Percentiles rank a stretch among this genome's conserved stretches.
Conservation (phyloP, 1,140 invertebrate genomes). For the Gonatopus flavifemur region DNA sequence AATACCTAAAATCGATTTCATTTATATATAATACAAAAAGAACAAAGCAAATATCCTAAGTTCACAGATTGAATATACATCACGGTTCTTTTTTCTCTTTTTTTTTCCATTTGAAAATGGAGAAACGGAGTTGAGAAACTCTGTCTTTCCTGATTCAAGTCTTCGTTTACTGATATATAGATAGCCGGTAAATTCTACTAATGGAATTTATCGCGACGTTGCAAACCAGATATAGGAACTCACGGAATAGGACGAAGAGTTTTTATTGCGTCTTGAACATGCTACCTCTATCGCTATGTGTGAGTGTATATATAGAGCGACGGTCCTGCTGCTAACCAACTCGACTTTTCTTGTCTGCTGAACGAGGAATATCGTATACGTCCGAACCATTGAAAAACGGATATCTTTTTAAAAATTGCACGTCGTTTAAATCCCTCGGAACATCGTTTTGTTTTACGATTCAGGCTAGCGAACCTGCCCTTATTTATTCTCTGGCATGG, state of each 20-base stretch:
- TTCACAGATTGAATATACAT: too few relatives aligned
- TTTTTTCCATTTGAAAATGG: too few relatives aligned
- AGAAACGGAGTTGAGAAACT: conserved; percentile 6
- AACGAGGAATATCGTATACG: background rate
- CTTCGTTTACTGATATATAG: conserved; percentile 12
- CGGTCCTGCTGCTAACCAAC: background rate
- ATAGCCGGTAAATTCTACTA: conserved; percentile 32
- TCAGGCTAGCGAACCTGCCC: too few relatives aligned
- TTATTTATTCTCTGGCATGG: too few relatives aligned
- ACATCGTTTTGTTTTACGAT: too few relatives aligned
- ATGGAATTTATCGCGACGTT: conserved; percentile 39
- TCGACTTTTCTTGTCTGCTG: background rate
- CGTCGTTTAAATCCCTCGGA: too few relatives aligned
- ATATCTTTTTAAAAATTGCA: too few relatives aligned
- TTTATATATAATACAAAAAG: too few relatives aligned
- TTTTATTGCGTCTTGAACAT: conserved; percentile 24
- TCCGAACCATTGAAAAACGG: too few relatives aligned
- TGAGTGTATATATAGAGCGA: background rate
- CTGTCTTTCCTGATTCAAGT: conserved; percentile 22
- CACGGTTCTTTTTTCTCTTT: too few relatives aligned
- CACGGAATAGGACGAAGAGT: conserved; percentile 8
- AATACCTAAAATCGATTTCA: too few relatives aligned
- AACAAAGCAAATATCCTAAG: too few relatives aligned
- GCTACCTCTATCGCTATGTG: background rate
- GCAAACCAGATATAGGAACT: conserved; percentile 34